These are phyloP conservation scores for Drosophila anceps DNA, from an alignment of 2,888 invertebrate species.

Conservation along the genomic window DNA sequence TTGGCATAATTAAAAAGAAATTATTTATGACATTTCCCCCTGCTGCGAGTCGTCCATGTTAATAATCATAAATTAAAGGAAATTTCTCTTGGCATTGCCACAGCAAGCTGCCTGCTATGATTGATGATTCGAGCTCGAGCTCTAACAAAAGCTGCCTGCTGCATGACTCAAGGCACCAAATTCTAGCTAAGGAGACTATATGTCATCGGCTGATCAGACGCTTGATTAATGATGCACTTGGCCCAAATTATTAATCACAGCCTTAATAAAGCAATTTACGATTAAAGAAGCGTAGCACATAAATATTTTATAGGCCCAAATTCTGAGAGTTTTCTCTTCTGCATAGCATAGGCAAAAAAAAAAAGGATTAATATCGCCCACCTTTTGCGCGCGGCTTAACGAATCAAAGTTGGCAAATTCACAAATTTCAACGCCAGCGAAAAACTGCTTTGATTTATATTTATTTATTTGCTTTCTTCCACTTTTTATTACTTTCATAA, in stretches of 20 bases:
- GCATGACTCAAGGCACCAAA: conserved; percentile 26
- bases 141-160: conserved; percentile 46
- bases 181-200: conserved; percentile 20
- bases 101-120: conserved; percentile 54
- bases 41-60: background rate
- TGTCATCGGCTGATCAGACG: conserved; percentile 55
- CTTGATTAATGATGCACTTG: conserved; percentile 61
- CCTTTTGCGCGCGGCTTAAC: conserved; percentile 2
- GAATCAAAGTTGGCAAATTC: conserved; percentile 34
- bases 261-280: conserved; percentile 1
- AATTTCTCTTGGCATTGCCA: background rate
- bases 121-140: conserved; percentile 51
- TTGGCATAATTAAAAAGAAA: conserved; percentile 72
- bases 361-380: conserved; percentile 35
- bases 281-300: conserved; percentile 17
- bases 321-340: background rate
- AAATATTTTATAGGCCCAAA: background rate
- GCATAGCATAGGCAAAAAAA: background rate
- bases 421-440: conserved; percentile 22
- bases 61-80: conserved; percentile 68
- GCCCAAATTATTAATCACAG: conserved; percentile 58
- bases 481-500: conserved; percentile 19
- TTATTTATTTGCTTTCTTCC: conserved; percentile 22
- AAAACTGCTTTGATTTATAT: conserved; percentile 54
- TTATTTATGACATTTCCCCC: conserved; percentile 60